Conservation (phyloP, 2,888 invertebrate species). For the Diaprepes abbreviatus region DNA sequence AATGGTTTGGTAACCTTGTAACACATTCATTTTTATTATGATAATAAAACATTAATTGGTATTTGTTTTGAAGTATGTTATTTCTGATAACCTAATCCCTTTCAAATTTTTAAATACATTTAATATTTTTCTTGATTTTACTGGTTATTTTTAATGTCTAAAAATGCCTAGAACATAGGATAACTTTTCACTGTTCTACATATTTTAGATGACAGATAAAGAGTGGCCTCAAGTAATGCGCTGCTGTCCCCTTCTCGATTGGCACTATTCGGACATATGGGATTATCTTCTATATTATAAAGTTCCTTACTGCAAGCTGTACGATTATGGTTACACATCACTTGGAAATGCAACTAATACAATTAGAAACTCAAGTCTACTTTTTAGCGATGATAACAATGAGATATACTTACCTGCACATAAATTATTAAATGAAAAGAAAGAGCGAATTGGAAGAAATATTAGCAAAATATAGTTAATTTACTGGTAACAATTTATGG, state of each 20-base stretch:
- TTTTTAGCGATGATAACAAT: constrained; percentile 65
- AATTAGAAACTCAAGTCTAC: constrained; percentile 81
- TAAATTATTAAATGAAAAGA: constrained; percentile 72
- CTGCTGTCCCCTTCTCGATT: constrained; percentile 91
- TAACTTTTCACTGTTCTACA: constrained; percentile 11
- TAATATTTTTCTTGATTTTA: too few relatives aligned
- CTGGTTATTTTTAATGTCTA: too few relatives aligned
- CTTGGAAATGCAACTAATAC: constrained; percentile 88
- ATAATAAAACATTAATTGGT: too few relatives aligned
- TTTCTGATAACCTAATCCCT: too few relatives aligned
- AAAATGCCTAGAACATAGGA: too few relatives aligned
- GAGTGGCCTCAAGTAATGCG: constrained; percentile 93
- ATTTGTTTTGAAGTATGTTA: too few relatives aligned
- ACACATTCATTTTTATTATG: too few relatives aligned
- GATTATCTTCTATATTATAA: constrained; percentile 81
- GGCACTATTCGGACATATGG: constrained; percentile 95
- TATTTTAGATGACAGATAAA: constrained; percentile 81
- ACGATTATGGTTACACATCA: constrained; percentile 93
- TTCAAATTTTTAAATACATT: too few relatives aligned
- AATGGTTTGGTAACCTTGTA: too few relatives aligned
- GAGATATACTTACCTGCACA: constrained; percentile 81
- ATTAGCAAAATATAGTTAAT: constrained; percentile 40
- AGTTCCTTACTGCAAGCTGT: constrained; percentile 92
- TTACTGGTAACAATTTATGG: too few relatives aligned
- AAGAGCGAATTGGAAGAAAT: constrained; percentile 75